Conservation (phyloP, 2,113 vertebrate species). For the Forbesichthys agassizii region DNA sequence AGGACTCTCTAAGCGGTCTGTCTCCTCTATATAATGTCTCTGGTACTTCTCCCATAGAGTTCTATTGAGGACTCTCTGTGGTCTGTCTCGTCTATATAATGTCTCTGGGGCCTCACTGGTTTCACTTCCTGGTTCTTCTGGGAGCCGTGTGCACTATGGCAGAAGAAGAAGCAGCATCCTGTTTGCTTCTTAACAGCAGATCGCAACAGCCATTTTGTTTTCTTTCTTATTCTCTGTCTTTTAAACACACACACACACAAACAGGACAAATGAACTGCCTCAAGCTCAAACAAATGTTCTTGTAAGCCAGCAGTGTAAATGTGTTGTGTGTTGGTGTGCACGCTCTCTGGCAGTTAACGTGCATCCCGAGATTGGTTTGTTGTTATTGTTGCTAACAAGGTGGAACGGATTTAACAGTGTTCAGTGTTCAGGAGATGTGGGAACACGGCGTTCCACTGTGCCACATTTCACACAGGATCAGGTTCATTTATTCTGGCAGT, state of each 20-base stretch:
- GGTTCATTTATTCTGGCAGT: constrained; percentile 14
- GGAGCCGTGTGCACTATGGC: constrained; percentile 18
- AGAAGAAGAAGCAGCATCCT: neutral
- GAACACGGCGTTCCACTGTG: neutral
- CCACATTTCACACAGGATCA: constrained; percentile 40
- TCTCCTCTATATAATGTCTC: too few relatives aligned
- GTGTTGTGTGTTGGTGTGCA: constrained; percentile 14
- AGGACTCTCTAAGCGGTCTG: too few relatives aligned
- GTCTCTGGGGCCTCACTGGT: neutral
- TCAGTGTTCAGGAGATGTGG: neutral
- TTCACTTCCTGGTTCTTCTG: constrained; percentile 14
- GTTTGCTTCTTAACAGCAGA: constrained; percentile 13
- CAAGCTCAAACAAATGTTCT: constrained; percentile 44
- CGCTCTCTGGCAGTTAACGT: constrained; percentile 15
- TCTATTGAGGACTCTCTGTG: too few relatives aligned
- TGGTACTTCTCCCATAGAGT: too few relatives aligned
- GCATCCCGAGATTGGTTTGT: constrained; percentile 13
- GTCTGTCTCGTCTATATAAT: too few relatives aligned
- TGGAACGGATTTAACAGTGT: constrained; percentile 47
- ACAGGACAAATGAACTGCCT: constrained; percentile 39
- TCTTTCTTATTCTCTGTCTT: too few relatives aligned
- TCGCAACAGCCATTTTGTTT: constrained; percentile 5
- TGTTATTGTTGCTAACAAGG: constrained; percentile 50
- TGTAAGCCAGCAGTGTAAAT: constrained; percentile 31
- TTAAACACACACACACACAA: too few relatives aligned